Percentiles rank a stretch among this genome's conserved stretches.
phyloP scores from a whole-genome alignment of 2,797 vertebrate species.

The Tarsius wallacei region DNA sequence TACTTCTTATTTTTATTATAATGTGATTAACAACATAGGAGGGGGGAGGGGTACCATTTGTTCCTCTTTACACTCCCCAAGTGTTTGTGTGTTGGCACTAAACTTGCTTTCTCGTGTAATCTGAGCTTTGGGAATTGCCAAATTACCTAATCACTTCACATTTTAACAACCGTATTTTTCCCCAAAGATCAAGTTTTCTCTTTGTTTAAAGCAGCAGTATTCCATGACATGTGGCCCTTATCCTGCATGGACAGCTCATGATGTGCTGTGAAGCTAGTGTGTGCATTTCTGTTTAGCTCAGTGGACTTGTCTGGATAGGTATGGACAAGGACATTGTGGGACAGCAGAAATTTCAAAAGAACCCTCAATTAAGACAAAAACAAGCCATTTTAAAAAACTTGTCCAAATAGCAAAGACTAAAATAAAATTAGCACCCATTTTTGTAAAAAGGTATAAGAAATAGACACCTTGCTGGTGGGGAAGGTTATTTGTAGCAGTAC shows the following conservation, averaged over 20 bases:
- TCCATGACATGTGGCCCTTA: background rate
- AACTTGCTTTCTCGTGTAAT: constrained; percentile 52
- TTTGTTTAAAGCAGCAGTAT: constrained; percentile 19
- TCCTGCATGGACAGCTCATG: background rate
- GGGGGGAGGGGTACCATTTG: background rate
- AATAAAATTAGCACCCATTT: background rate
- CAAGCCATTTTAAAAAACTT: background rate
- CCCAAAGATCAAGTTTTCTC: constrained; percentile 21
- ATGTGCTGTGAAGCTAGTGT: background rate
- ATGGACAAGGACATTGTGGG: background rate
- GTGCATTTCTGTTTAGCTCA: background rate
- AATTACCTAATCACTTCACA: constrained; percentile 7
- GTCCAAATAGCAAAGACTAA: constrained; percentile 27
- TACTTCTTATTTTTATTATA: constrained; percentile 69
- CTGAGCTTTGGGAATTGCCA: constrained; percentile 63
- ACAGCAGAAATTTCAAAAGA: constrained; percentile 47
- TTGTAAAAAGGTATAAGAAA: constrained; percentile 43
- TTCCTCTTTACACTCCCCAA: background rate
- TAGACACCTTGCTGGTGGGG: background rate
- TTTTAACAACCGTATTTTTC: background rate
- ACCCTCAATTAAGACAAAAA: constrained; percentile 43
- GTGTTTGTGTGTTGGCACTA: constrained; percentile 20
- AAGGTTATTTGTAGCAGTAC: background rate
- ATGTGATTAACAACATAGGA: constrained; percentile 2
- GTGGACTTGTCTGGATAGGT: background rate